Conservation (phyloP, 2,113 vertebrate species). For the Mobula birostris region DNA sequence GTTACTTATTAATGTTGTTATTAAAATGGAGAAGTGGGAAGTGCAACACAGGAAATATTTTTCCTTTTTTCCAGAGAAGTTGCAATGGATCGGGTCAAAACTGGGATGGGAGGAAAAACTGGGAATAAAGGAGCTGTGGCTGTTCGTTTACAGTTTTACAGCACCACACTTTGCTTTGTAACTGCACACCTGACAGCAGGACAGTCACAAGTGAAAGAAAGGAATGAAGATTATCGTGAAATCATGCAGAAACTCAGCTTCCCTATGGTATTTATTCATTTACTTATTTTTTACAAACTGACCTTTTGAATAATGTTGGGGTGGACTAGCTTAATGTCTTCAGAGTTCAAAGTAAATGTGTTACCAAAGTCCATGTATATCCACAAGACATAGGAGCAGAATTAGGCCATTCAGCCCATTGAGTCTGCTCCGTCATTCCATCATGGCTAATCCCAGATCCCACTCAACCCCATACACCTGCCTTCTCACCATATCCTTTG, state of each 20-base stretch:
- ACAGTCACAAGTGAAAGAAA: slow-evolving; percentile 68
- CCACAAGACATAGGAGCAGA: too few species aligned
- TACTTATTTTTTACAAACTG: background rate
- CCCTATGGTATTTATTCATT: slow-evolving; percentile 54
- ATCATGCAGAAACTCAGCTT: slow-evolving; percentile 70
- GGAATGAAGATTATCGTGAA: slow-evolving; percentile 70
- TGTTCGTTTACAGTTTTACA: slow-evolving; percentile 67
- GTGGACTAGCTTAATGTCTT: background rate
- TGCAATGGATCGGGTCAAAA: slow-evolving; percentile 69
- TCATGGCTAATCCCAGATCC: too few species aligned
- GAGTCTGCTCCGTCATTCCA: too few species aligned
- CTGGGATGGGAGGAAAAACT: slow-evolving; percentile 69
- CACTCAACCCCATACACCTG: too few species aligned
- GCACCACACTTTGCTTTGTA: slow-evolving; percentile 67
- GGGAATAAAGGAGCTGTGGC: slow-evolving; percentile 71
- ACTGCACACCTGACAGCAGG: slow-evolving; percentile 71
- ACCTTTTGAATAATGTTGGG: background rate
- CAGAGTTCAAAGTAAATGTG: too few species aligned
- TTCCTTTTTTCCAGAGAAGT: slow-evolving; percentile 54
- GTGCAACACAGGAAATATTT: background rate
- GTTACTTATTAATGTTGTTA: background rate
- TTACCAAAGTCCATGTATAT: too few species aligned
- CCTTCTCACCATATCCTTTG: too few species aligned
- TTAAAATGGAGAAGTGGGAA: background rate
- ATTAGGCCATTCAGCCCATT: too few species aligned